A percentile compares a stretch with the other conserved stretches of the same genome.
Evolutionary conservation across 1,140 invertebrate genomes (phyloP).

Genomic region (Drosophila kurseongensis): DNA sequence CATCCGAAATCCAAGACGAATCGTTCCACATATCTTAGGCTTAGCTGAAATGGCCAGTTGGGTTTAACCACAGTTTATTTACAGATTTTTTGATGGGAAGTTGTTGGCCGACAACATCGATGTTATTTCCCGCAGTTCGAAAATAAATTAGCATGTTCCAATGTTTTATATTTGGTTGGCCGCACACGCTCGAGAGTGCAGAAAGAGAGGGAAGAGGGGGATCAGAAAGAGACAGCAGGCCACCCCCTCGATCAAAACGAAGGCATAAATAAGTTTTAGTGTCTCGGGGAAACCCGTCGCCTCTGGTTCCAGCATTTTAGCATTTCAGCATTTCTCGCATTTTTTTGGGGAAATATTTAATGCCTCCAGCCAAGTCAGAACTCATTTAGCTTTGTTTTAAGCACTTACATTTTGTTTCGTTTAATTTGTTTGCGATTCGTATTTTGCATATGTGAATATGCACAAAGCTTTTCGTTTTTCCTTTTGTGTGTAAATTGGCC

Average conservation of each 20-base stretch:
- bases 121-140: constrained; percentile 38
- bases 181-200: constrained; percentile 19
- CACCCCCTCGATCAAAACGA: constrained; percentile 30
- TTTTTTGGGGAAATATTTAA: constrained; percentile 50
- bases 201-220: constrained; percentile 1
- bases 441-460: constrained; percentile 43
- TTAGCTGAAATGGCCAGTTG: constrained; percentile 12
- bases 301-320: constrained; percentile 1
- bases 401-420: constrained; percentile 58
- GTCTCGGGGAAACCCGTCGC: constrained; percentile 56
- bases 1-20: constrained; percentile 10
- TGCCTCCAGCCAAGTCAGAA: constrained; percentile 41
- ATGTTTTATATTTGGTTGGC: constrained; percentile 9
- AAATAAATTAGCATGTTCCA: constrained; percentile 44
- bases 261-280: constrained; percentile 67
- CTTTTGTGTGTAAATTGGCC: constrained; percentile 59
- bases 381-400: constrained; percentile 70
- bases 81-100: constrained; percentile 16
- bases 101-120: constrained; percentile 9
- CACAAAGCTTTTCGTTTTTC: constrained; percentile 35
- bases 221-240: constrained; percentile 9
- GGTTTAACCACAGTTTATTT: constrained; percentile 34
- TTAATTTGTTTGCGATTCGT: constrained; percentile 51
- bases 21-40: constrained; percentile 16
- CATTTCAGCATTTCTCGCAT: constrained; percentile 27